Conservation (phyloP, 2,888 invertebrate genomes). For the Toxonevra muliebris region DNA sequence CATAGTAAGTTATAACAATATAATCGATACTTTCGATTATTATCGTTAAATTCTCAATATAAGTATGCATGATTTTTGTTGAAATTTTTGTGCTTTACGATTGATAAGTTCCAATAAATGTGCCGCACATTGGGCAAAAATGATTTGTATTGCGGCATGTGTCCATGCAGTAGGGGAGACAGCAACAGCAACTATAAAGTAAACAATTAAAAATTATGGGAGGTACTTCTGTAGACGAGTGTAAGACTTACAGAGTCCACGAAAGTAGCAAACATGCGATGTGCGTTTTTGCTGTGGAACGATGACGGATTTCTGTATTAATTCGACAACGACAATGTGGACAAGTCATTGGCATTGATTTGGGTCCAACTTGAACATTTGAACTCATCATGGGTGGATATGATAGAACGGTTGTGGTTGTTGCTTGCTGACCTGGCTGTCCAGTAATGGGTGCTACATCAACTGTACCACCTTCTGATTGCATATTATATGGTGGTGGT, state of each 20-base stretch:
- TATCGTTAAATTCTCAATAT: no score
- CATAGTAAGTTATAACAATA: no score
- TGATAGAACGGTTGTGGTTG: no score
- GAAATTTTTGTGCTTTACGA: constrained; percentile 26
- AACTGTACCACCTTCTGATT: no score
- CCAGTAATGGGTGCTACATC: no score
- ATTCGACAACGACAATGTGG: constrained; percentile 39
- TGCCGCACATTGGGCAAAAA: constrained; percentile 43
- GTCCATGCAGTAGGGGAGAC: constrained; percentile 43
- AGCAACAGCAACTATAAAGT: constrained; percentile 38
- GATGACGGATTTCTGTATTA: constrained; percentile 35
- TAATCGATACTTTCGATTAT: no score
- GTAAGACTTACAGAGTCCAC: constrained; percentile 38
- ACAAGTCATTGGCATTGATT: constrained; percentile 36
- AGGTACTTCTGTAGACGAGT: no score
- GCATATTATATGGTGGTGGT: no score
- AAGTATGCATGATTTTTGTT: no score
- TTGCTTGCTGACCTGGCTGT: no score
- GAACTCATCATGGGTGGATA: not conserved
- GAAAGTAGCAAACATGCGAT: constrained; percentile 37
- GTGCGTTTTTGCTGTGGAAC: constrained; percentile 40
- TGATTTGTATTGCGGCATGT: constrained; percentile 43
- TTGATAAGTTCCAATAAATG: constrained; percentile 39
- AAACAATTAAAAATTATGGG: no score
- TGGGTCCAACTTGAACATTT: constrained; percentile 37